Base-by-base conservation (phyloP, 2,888 invertebrate species). In the Punctoribates punctum region DNA sequence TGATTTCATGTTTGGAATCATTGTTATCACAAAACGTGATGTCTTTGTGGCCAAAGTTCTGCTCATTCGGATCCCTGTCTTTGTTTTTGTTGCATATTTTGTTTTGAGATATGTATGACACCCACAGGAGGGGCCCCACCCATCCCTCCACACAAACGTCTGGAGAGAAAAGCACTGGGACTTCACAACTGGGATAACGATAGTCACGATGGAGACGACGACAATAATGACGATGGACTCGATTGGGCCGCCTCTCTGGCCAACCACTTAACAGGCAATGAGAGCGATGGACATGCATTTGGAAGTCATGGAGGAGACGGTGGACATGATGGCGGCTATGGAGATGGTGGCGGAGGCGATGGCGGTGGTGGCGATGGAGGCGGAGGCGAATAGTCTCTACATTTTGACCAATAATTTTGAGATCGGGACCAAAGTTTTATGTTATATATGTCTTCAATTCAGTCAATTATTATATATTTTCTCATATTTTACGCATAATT, bases 111-210 rank as follows among this genome's bases (percentile, higher is more conserved):
- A 4, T 62, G 62, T 62, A 27, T 62, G 11, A 17, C 29, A 5
- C 29, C 62, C 29, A 62, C 29, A 1, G 62, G 62, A 1, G 62
- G 62, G 8, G 29, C 29, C 9, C 27, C 5, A 23, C 62, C 62
- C 20, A 62, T 27, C 15, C 62, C 62, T 1, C 2, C 17, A 1
- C 29, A 62, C n/a, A 54, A 20, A 54, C 54, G 54, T 15, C 8
- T 34, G 51, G 51, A n/a, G n/a, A 51, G 13, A 51, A 62, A 62
- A 62, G 27, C 34, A 11, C 11, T 29, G 5, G 62, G 62, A 6
- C 2, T 6, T 17, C 62, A 62, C 34, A 62, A 62, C 20, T 62
- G 62, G 62, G 62, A 62, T 62, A 62, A 62, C n/a, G 62, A 62
- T 17, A 62, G 62, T 29, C 15, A 27, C 23, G 62, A 62, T 17